These are phyloP conservation scores for Hoplias malabaricus DNA, from an alignment of 2,113 vertebrate species.

Conservation along the genomic window DNA sequence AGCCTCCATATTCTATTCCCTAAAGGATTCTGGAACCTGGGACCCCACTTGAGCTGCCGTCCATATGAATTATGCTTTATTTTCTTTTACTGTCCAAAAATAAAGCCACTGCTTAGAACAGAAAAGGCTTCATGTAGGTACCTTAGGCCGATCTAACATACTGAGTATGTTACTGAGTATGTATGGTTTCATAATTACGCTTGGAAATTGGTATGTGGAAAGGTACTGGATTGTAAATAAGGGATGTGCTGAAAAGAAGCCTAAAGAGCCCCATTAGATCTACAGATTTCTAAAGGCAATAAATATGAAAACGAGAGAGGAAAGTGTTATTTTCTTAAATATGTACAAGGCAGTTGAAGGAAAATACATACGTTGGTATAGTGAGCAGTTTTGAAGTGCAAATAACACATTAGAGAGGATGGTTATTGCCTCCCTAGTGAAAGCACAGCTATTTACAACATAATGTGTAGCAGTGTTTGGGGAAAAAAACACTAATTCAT, in stretches of 20 bases:
- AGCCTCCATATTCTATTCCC: not conserved
- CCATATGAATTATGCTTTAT: slow-evolving; percentile 49
- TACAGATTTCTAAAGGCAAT: not conserved
- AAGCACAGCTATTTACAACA: no score
- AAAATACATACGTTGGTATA: no score
- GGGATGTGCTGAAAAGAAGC: slow-evolving; percentile 24
- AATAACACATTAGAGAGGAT: no score
- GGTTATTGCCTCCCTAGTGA: no score
- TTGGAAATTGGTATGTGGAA: not conserved
- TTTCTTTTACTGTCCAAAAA: slow-evolving; percentile 45
- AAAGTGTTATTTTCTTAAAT: no score
- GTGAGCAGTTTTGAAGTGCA: no score
- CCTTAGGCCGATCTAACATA: slow-evolving; percentile 21
- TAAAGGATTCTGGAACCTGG: not conserved
- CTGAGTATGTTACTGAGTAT: slow-evolving; percentile 15
- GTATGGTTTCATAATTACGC: slow-evolving; percentile 25
- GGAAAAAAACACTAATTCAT: no score
- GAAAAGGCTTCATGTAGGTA: slow-evolving; percentile 30
- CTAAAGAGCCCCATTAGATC: not conserved
- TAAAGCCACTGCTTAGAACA: slow-evolving; percentile 33
- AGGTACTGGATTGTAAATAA: slow-evolving; percentile 10
- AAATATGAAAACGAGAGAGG: no score
- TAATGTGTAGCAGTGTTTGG: no score
- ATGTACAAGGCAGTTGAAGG: no score
- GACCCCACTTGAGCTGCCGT: slow-evolving; percentile 8